phyloP scores from a whole-genome alignment of 2,797 vertebrate genomes.

The Coreius guichenoti region DNA sequence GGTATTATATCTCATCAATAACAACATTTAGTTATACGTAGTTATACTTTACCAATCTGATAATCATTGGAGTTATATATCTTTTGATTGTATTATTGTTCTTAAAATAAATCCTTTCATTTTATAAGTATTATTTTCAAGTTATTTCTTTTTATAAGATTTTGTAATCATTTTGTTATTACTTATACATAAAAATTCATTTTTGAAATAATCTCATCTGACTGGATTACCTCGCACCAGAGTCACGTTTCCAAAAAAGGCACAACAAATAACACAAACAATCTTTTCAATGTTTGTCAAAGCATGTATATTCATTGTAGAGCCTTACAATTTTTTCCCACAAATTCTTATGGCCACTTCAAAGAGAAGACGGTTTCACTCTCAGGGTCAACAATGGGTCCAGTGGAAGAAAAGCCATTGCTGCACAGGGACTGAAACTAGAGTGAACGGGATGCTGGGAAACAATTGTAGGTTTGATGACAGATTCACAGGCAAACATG shows the following conservation, averaged over 20 bases:
- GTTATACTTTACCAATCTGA: background rate
- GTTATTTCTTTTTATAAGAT: no score
- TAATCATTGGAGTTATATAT: background rate
- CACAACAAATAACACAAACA: background rate
- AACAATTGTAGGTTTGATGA: slow-evolving; percentile 53
- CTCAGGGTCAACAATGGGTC: background rate
- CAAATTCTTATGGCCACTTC: background rate
- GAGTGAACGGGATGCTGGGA: slow-evolving; percentile 48
- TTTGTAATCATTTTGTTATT: background rate
- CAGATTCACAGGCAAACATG: slow-evolving; percentile 66
- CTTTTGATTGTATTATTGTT: background rate
- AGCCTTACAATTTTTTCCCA: background rate
- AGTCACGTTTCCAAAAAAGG: background rate
- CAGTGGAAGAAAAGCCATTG: background rate
- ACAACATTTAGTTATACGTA: background rate
- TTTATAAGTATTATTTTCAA: no score
- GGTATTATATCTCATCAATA: background rate
- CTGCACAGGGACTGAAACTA: slow-evolving; percentile 27
- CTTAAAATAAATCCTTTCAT: background rate
- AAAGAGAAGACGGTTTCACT: background rate
- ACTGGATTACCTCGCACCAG: no score
- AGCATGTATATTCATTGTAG: background rate
- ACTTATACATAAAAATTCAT: background rate
- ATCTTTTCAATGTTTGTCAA: background rate
- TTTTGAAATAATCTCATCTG: background rate